phyloP scores from a whole-genome alignment of 2,113 vertebrate genomes.

The Crotalus viridis region DNA sequence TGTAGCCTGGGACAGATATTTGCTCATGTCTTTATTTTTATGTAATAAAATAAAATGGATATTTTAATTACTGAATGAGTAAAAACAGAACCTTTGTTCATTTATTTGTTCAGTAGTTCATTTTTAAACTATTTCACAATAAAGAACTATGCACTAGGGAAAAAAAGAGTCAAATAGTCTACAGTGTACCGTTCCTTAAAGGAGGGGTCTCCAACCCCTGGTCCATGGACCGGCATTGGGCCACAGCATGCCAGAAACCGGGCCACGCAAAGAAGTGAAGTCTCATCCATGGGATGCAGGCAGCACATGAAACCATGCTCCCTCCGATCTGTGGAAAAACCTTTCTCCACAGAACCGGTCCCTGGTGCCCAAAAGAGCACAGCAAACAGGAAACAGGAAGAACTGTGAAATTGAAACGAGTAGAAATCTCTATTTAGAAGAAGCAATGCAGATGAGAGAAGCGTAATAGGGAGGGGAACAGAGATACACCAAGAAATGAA shows the following conservation, averaged over 20 bases:
- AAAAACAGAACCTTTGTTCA: not conserved
- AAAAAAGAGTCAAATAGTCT: not conserved
- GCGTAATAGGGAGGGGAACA: not conserved
- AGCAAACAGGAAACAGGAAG: not conserved
- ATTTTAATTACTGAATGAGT: not conserved
- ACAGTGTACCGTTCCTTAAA: not conserved
- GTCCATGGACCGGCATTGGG: too few species aligned
- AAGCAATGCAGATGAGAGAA: not conserved
- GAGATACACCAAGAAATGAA: not conserved
- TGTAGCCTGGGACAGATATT: not conserved
- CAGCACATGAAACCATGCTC: too few species aligned
- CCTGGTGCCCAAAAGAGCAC: not conserved
- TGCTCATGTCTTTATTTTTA: not conserved
- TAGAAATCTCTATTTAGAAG: not conserved
- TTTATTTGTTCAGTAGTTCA: not conserved
- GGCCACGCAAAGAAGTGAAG: too few species aligned
- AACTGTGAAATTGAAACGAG: not conserved
- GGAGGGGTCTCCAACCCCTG: too few species aligned
- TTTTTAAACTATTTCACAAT: not conserved
- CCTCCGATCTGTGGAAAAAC: too few species aligned
- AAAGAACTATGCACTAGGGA: not conserved
- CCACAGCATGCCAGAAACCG: too few species aligned
- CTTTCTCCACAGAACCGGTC: too few species aligned
- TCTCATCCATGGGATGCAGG: too few species aligned
- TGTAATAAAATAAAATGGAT: not conserved